Percentiles rank a stretch among this genome's conserved stretches.
phyloP scores from a whole-genome alignment of 2,113 vertebrate genomes.

The Ciconia boyciana region DNA sequence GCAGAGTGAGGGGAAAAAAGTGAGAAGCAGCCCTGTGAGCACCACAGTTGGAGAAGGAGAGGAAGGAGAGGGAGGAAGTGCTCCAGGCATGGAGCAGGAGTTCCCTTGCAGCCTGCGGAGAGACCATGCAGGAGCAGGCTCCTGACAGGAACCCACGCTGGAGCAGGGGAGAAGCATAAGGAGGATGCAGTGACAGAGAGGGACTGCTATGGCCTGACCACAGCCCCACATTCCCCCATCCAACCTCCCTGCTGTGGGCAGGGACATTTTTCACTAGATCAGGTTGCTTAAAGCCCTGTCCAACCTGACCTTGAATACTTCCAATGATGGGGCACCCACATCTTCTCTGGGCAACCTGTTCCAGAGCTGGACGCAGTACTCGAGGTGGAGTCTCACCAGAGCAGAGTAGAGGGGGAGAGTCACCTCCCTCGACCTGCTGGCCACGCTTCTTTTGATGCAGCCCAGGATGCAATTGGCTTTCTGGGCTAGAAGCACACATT shows the following conservation, averaged over 20 bases:
- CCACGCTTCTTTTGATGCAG: not conserved
- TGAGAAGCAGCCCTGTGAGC: not conserved
- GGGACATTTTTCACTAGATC: no score
- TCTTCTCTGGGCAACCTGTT: not conserved
- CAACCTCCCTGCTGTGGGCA: accelerated
- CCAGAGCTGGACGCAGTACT: not conserved
- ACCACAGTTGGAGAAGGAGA: not conserved
- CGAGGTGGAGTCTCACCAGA: not conserved
- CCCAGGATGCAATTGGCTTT: not conserved
- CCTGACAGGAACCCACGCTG: not conserved
- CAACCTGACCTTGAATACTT: not conserved
- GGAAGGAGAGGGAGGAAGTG: not conserved
- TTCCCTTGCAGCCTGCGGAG: not conserved
- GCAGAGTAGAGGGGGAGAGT: not conserved
- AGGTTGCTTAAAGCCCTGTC: not conserved
- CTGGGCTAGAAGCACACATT: not conserved
- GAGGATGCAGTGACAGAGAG: not conserved
- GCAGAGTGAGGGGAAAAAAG: not conserved
- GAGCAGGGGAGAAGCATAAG: not conserved
- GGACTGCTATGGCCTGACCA: not conserved
- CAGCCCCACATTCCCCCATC: not conserved
- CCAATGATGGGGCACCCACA: not conserved
- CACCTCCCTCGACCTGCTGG: not conserved
- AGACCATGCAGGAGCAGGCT: not conserved
- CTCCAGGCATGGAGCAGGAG: not conserved